Evolutionary conservation across 2,888 invertebrate species (phyloP).

Genomic region (Drosophila cracens): DNA sequence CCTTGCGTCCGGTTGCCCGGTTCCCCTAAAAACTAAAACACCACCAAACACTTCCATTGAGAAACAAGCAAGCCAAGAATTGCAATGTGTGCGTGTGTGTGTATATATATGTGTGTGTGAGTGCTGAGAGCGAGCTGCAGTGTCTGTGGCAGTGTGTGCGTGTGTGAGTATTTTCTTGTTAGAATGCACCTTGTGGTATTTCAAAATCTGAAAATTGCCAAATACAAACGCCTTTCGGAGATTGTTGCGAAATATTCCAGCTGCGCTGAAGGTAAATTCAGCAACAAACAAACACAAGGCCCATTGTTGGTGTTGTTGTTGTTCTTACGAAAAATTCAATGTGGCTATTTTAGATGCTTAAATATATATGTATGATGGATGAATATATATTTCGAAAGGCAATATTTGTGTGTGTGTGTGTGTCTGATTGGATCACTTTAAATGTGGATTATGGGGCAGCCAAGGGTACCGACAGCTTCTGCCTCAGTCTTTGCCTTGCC

Average conservation of each 20-base stretch:
- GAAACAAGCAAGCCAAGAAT: constrained; percentile 72
- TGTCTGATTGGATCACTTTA: constrained; percentile 52
- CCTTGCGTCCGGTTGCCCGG: constrained; percentile 41
- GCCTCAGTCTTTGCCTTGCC: not conserved
- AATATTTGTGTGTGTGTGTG: constrained; percentile 14
- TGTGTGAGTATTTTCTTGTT: constrained; percentile 56
- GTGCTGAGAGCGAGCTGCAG: constrained; percentile 40
- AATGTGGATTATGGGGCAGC: constrained; percentile 71
- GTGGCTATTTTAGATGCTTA: constrained; percentile 67
- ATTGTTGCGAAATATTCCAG: constrained; percentile 78
- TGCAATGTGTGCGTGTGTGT: constrained; percentile 56
- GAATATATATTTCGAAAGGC: constrained; percentile 51
- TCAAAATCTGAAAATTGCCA: constrained; percentile 79
- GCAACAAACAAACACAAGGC: constrained; percentile 64
- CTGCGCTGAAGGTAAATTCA: constrained; percentile 74
- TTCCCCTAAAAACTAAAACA: constrained; percentile 31
- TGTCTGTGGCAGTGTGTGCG: not conserved
- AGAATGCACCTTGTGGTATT: constrained; percentile 81
- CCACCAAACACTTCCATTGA: constrained; percentile 60
- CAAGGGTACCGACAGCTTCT: constrained; percentile 64
- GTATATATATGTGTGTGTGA: constrained; percentile 33
- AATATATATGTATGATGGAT: constrained; percentile 22
- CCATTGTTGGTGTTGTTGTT: constrained; percentile 57
- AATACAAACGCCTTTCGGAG: constrained; percentile 73
- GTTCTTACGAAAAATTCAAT: constrained; percentile 72